Percentiles rank a stretch among this genome's conserved stretches.
Conservation (phyloP, 2,888 invertebrate genomes). For the Trachelus tabidus region DNA sequence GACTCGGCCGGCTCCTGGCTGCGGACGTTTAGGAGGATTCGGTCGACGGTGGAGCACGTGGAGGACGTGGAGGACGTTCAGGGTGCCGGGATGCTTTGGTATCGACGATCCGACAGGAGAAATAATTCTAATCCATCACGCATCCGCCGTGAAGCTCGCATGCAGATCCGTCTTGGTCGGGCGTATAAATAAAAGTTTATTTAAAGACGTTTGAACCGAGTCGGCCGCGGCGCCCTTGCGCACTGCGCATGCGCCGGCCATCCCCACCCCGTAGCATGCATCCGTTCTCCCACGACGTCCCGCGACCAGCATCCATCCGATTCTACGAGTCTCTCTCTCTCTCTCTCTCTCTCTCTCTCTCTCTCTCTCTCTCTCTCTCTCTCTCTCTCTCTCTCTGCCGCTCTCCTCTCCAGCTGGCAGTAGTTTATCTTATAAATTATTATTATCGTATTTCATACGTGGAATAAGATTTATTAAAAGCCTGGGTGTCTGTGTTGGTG, state of each 20-base stretch:
- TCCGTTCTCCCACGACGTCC: too few relatives aligned
- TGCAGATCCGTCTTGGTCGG: slow-evolving; percentile 59
- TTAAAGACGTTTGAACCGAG: slow-evolving; percentile 52
- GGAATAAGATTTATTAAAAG: slow-evolving; percentile 62
- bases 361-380: slow-evolving; percentile 11
- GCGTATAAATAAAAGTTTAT: slow-evolving; percentile 64
- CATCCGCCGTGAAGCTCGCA: slow-evolving; percentile 53
- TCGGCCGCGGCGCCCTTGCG: slow-evolving; percentile 12
- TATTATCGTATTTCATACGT: slow-evolving; percentile 60
- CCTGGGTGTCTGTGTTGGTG: slow-evolving; percentile 53
- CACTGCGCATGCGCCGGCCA: too few relatives aligned
- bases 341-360: slow-evolving; percentile 14
- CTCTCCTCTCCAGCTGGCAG: slow-evolving; percentile 29
- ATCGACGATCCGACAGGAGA: too few relatives aligned
- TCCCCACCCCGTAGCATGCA: too few relatives aligned
- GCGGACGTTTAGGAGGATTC: not conserved
- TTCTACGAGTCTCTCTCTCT: slow-evolving; percentile 2
- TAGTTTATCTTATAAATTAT: slow-evolving; percentile 64
- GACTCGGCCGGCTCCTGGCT: not conserved
- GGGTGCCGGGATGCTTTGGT: too few relatives aligned
- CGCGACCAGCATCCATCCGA: too few relatives aligned
- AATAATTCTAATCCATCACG: slow-evolving; percentile 51
- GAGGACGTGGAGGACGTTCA: not conserved
- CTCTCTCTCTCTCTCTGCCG: slow-evolving; percentile 7
- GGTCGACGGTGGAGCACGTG: not conserved